These are phyloP conservation scores for Cremastobaeus sp. DNA, from an alignment of 2,888 invertebrate genomes.

Conservation along the genomic window DNA sequence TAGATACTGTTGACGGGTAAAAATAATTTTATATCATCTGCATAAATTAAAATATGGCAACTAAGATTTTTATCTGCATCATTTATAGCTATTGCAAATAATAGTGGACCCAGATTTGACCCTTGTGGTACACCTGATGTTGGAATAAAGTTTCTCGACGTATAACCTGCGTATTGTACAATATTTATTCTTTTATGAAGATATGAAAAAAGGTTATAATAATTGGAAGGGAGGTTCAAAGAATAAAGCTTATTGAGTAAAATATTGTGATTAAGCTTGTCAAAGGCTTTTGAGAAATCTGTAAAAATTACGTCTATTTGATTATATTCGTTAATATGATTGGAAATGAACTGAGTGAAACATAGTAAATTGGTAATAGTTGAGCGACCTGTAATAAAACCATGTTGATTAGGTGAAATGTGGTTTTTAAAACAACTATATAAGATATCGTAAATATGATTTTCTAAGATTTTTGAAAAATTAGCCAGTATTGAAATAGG, in stretches of 20 bases:
- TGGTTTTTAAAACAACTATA: neutral
- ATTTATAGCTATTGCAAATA: neutral
- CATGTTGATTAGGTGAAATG: neutral
- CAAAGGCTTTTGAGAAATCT: constrained; percentile 1
- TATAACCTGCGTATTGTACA: neutral
- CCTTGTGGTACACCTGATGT: neutral
- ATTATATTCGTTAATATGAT: neutral
- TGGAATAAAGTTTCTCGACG: neutral
- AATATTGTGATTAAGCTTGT: neutral
- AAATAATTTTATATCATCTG: neutral
- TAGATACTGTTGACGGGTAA: neutral
- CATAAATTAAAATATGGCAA: neutral
- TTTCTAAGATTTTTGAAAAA: neutral
- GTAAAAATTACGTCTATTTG: constrained; percentile 3
- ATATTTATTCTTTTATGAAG: neutral
- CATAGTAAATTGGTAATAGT: neutral
- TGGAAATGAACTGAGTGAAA: neutral
- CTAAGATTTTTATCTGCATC: neutral
- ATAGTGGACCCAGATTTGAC: neutral
- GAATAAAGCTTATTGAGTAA: neutral
- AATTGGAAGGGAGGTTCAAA: neutral
- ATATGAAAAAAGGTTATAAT: neutral
- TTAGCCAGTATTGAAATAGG: constrained; percentile 6
- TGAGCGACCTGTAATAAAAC: neutral
- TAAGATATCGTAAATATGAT: neutral